Percentiles rank a stretch among this genome's conserved stretches.
Evolutionary conservation across 2,113 vertebrate species (phyloP).

Genomic region (Hemicordylus capensis): DNA sequence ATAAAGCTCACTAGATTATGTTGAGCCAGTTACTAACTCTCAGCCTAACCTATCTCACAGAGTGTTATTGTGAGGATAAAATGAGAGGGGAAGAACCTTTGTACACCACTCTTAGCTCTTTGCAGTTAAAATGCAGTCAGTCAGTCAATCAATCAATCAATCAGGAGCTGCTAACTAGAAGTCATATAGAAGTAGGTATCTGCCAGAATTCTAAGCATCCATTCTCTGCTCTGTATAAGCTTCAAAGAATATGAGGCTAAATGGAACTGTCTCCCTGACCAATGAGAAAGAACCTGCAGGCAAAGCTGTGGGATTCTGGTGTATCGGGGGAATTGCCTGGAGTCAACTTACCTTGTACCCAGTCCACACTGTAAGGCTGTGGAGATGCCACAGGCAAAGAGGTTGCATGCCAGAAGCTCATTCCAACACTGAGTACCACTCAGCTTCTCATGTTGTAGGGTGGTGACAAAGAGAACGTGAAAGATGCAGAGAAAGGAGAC

Average conservation of each 20-base stretch:
- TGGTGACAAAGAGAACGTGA: conserved; percentile 73
- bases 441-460: conserved; percentile 48
- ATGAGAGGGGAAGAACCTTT: too few relatives aligned
- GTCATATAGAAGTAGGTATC: background rate
- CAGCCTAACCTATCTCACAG: background rate
- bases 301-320: background rate
- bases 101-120: background rate
- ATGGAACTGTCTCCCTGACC: background rate
- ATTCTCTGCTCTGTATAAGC: background rate
- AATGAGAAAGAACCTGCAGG: background rate
- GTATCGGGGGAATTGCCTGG: background rate
- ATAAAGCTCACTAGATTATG: too few relatives aligned
- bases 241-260: background rate
- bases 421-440: conserved; percentile 42
- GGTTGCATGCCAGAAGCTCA: conserved; percentile 77
- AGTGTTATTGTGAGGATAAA: too few relatives aligned
- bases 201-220: background rate
- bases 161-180: background rate
- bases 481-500: conserved; percentile 78
- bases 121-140: background rate
- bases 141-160: background rate
- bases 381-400: conserved; percentile 83
- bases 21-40: background rate
- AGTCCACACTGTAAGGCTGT: conserved; percentile 79
- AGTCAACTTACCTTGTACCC: conserved; percentile 78